These are phyloP conservation scores for Phenacoccus solenopsis DNA, from an alignment of 1,140 invertebrate species.

Conservation along the genomic window DNA sequence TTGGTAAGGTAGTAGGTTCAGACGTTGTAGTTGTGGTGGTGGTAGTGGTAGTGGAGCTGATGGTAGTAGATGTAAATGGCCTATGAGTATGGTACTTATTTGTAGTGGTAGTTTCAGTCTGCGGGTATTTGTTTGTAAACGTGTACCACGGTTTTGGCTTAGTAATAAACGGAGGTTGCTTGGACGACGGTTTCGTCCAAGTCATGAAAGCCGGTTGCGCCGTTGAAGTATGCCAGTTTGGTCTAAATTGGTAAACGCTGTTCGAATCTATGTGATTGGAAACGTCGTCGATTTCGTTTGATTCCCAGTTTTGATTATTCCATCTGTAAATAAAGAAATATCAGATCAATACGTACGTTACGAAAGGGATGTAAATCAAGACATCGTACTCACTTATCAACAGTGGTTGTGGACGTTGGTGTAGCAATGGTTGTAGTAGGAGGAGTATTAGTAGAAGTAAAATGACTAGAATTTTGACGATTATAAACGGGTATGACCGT, in stretches of 20 bases:
- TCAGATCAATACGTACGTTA: no score
- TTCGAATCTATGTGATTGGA: conserved; percentile 19
- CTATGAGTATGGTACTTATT: conserved; percentile 30
- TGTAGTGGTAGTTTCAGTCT: conserved; percentile 24
- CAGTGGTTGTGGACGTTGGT: not conserved
- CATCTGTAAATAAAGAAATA: not conserved
- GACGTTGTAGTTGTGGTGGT: conserved; percentile 29
- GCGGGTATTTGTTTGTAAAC: conserved; percentile 10
- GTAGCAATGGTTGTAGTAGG: conserved; percentile 29
- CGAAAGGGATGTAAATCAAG: no score
- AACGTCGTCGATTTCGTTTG: conserved; percentile 19
- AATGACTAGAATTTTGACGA: conserved; percentile 25
- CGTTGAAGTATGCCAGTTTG: not conserved
- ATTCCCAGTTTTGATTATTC: conserved; percentile 12
- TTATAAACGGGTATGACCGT: conserved; percentile 30
- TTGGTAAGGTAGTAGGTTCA: conserved; percentile 27
- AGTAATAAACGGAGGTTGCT: conserved; percentile 17
- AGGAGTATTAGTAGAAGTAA: conserved; percentile 25
- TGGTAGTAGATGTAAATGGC: conserved; percentile 30
- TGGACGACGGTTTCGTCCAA: conserved; percentile 3
- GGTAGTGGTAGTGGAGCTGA: conserved; percentile 26
- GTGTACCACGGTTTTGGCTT: conserved; percentile 19
- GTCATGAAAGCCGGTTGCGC: conserved; percentile 13
- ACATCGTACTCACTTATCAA: not conserved
- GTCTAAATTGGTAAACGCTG: not conserved